These are phyloP conservation scores for Pseudochaenichthys georgianus DNA, from an alignment of 2,797 vertebrate species.

Conservation along the genomic window DNA sequence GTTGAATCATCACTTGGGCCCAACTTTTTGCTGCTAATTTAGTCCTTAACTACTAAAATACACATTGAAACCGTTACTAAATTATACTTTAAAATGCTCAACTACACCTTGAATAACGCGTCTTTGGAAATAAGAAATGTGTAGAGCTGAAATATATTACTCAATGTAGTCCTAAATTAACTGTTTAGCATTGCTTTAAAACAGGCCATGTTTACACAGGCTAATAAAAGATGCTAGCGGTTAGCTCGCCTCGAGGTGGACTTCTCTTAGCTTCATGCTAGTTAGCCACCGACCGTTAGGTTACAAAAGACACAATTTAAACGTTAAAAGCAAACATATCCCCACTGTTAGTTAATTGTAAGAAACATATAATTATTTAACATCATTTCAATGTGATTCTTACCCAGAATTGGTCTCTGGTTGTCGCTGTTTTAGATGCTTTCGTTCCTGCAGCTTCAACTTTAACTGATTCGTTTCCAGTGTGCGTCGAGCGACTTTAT, in stretches of 20 bases:
- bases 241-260: constrained; percentile 55
- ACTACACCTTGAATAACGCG: no score
- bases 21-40: no score
- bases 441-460: neutral
- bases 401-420: constrained; percentile 5
- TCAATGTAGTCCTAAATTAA: fast-evolving
- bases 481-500: constrained; percentile 11
- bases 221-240: no score
- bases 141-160: no score
- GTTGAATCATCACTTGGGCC: no score
- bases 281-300: constrained; percentile 17
- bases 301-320: neutral
- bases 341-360: fast-evolving
- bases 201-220: fast-evolving
- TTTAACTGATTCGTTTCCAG: neutral
- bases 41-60: no score
- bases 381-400: fast-evolving
- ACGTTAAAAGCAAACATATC: fast-evolving
- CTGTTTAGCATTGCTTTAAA: neutral
- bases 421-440: neutral
- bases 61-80: no score
- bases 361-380: neutral
- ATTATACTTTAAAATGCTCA: no score
- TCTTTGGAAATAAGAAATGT: no score
- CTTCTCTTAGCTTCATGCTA: constrained; percentile 14